phyloP scores from a whole-genome alignment of 2,888 invertebrate species.

The Tenthredo livida region DNA sequence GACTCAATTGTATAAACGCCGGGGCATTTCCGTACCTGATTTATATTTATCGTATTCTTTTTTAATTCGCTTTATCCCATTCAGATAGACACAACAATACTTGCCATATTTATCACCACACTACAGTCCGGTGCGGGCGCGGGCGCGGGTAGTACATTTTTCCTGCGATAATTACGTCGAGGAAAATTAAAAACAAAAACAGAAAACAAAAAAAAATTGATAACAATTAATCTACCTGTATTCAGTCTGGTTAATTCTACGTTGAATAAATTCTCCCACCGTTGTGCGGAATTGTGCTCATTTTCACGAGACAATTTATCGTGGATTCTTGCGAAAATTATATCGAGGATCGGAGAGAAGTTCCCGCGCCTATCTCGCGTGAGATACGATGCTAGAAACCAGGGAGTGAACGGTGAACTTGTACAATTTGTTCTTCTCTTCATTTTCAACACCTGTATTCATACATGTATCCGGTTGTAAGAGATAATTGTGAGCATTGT shows the following conservation, averaged over 20 bases:
- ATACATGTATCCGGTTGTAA: background rate
- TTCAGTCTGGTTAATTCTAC: no score
- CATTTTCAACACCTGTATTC: background rate
- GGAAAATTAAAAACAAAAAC: background rate
- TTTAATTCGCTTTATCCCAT: conserved; percentile 23
- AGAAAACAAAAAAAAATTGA: no score
- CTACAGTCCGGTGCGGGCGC: background rate
- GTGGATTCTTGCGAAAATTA: background rate
- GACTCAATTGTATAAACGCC: conserved; percentile 48
- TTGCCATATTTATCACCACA: background rate
- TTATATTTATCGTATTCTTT: background rate
- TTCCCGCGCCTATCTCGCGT: background rate
- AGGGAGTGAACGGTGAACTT: background rate
- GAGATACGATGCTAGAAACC: background rate
- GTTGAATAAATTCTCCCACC: background rate
- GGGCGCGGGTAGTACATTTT: background rate
- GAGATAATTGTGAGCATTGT: background rate
- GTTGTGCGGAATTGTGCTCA: background rate
- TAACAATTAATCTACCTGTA: no score
- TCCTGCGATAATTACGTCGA: background rate
- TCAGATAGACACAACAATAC: background rate
- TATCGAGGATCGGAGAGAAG: background rate
- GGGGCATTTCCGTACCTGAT: conserved; percentile 29
- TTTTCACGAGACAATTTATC: background rate
- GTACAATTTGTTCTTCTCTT: background rate